Percentiles rank a stretch among this genome's conserved stretches.
Conservation (phyloP, 2,113 vertebrate genomes). For the Crocuta crocuta region DNA sequence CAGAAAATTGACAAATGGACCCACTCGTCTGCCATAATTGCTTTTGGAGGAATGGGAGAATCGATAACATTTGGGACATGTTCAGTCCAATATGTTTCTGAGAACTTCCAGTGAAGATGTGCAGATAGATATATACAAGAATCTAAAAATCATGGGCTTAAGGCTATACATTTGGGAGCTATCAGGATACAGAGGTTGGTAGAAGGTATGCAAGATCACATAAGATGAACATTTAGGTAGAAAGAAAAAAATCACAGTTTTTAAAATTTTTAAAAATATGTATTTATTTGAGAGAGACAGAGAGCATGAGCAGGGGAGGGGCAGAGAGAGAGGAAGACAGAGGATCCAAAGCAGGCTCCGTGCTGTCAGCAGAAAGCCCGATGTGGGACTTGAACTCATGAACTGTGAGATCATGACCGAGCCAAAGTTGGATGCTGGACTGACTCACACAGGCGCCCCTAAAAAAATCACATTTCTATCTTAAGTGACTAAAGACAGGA, state of each 20-base stretch:
- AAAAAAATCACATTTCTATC: background rate
- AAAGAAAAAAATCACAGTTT: background rate
- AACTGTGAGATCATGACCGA: no score
- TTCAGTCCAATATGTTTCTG: background rate
- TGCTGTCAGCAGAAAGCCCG: no score
- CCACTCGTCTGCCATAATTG: background rate
- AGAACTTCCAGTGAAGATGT: background rate
- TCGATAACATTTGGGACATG: background rate
- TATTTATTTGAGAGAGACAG: no score
- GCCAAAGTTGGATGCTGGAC: no score
- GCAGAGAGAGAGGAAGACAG: no score
- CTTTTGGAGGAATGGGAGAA: background rate
- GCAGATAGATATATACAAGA: background rate
- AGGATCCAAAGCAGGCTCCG: no score
- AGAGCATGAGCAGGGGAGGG: no score
- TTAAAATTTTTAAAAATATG: no score
- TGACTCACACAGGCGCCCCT: no score
- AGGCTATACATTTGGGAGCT: background rate
- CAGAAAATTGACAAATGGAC: background rate
- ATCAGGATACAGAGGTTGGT: background rate
- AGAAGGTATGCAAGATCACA: background rate
- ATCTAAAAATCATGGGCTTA: background rate
- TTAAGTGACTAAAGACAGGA: background rate
- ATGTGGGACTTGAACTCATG: no score
- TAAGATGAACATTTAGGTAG: background rate